Base-by-base conservation (phyloP, 2,113 vertebrate genomes). In the Daubentonia madagascariensis region DNA sequence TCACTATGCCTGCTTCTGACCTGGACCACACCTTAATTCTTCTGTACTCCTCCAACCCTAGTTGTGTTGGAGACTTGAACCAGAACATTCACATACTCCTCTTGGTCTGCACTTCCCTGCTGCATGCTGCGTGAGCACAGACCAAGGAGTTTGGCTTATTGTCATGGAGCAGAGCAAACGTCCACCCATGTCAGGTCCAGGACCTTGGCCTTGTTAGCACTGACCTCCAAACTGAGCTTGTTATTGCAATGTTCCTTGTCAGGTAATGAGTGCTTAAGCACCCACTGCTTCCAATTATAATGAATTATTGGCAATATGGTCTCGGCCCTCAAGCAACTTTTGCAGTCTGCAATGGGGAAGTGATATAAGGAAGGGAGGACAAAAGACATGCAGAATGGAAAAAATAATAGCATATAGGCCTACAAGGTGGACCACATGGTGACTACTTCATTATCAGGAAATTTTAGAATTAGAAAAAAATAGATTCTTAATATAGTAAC, bases 261-360 rank as follows among this genome's bases (percentile, higher is more conserved):
- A 97, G 92, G 80, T 96, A 97, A 97, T 96, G 95, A 98, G 92
- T 81, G 54, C 84, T 90, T 97, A 94, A 92, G 80, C 92, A 70
- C 96, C 92, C 83, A 97, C 95, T 96, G 97, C 97, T 97, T 98
- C 97, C 96, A 98, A 96, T 97, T 97, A 98, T 73, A 72, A 92
- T 95, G 80, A 97, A 63, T 91, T 97, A 96, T 97, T 94, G 76
- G 61, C 97, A 98, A 85, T 96, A 96, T 96, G 96, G 97, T 85
- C 73, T 96, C 65, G 90, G 80, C 94, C 97, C 92, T 98, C 90
- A 61, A 90, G 96, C 79, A 4, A 80, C 43, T 80, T 90, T 92
- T 23, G 23, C 11, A 87, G 45, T 87, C 75, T 93, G 73, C 96
- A 86, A 90, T 67, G 63, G 84, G 45, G 35, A 87, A 91, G 85